A percentile compares a stretch with the other conserved stretches of the same genome.
phyloP scores from a whole-genome alignment of 64 coral and sea anemone species.

The Acropora tenuis region DNA sequence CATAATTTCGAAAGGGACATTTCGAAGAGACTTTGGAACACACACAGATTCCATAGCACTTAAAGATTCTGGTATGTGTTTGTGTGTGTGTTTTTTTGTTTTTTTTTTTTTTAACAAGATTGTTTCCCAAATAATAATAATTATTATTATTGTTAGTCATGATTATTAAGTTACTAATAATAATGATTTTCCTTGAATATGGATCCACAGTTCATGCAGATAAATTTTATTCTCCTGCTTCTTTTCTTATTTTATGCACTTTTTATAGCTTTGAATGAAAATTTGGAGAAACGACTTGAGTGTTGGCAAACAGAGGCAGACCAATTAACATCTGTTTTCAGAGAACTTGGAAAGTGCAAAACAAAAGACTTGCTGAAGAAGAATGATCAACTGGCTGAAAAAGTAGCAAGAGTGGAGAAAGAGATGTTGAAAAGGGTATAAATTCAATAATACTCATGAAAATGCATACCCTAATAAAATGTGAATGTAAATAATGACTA shows the following conservation, averaged over 20 bases:
- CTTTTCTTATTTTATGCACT: not conserved
- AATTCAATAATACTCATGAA: slow-evolving; percentile 9
- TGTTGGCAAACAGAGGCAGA: slow-evolving; percentile 23
- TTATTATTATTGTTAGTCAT: too few relatives aligned
- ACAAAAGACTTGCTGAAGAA: slow-evolving; percentile 9
- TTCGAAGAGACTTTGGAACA: slow-evolving; percentile 26
- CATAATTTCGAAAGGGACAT: slow-evolving; percentile 30
- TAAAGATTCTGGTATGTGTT: slow-evolving; percentile 19
- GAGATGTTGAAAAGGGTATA: slow-evolving; percentile 41
- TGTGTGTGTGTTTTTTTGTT: not conserved
- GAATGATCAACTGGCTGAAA: slow-evolving; percentile 44
- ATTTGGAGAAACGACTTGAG: slow-evolving; percentile 27
- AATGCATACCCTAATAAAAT: too few relatives aligned
- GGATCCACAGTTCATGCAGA: too few relatives aligned
- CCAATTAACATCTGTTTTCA: slow-evolving; percentile 24
- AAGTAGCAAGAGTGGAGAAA: not conserved
- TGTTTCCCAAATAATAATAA: too few relatives aligned
- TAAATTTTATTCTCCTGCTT: too few relatives aligned
- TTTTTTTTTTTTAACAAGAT: not conserved
- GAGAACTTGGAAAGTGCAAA: slow-evolving; percentile 35
- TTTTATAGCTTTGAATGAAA: slow-evolving; percentile 43
- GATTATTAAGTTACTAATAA: too few relatives aligned
- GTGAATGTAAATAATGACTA: too few relatives aligned
- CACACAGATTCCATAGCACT: slow-evolving; percentile 15
- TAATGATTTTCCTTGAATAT: too few relatives aligned